Evolutionary conservation across 2,888 invertebrate genomes (phyloP).

Genomic region (Ennomos erosarius): DNA sequence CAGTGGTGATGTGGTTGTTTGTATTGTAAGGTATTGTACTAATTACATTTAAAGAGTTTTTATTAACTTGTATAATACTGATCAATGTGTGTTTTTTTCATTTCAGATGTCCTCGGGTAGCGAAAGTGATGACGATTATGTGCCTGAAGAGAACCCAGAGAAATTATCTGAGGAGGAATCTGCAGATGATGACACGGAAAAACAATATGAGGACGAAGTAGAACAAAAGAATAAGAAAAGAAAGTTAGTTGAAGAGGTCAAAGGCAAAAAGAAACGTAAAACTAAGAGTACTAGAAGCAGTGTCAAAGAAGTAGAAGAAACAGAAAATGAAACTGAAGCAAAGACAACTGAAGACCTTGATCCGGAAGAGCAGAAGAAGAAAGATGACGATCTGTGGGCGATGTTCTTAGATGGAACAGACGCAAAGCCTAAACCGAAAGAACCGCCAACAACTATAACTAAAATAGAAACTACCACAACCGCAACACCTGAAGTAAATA

Average conservation of each 20-base stretch:
- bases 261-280: slow-evolving; percentile 62
- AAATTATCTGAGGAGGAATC: slow-evolving; percentile 88
- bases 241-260: slow-evolving; percentile 53
- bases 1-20: no score
- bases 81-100: neutral
- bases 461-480: slow-evolving; percentile 16
- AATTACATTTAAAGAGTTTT: no score
- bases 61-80: no score
- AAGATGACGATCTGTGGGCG: slow-evolving; percentile 92
- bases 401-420: slow-evolving; percentile 90
- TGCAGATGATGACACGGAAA: slow-evolving; percentile 86
- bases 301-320: slow-evolving; percentile 53
- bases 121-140: slow-evolving; percentile 93
- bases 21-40: no score
- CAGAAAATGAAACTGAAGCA: slow-evolving; percentile 47
- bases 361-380: slow-evolving; percentile 88
- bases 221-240: slow-evolving; percentile 68
- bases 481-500: slow-evolving; percentile 17
- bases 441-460: slow-evolving; percentile 40
- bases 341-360: slow-evolving; percentile 57
- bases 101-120: slow-evolving; percentile 86
- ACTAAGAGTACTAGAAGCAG: slow-evolving; percentile 38
- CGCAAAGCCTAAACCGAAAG: slow-evolving; percentile 62
- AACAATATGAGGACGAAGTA: slow-evolving; percentile 81
- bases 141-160: slow-evolving; percentile 86